Evolutionary conservation across 2,888 invertebrate genomes (phyloP).

Genomic region (Galeruca laticollis): DNA sequence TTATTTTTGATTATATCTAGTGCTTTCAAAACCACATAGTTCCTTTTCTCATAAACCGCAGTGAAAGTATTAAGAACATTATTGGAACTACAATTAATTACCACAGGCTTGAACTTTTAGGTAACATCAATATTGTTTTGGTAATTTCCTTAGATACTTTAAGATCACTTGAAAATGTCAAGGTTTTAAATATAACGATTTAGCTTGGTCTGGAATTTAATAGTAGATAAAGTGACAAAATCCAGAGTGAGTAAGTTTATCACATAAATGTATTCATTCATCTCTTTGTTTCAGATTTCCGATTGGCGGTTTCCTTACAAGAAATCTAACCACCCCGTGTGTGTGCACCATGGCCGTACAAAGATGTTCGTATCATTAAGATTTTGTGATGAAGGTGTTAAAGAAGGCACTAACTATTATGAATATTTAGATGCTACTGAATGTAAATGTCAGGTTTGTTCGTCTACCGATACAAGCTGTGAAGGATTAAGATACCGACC

Average conservation of each 20-base stretch:
- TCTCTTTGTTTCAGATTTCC: slow-evolving; percentile 72
- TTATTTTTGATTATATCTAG: too few species aligned
- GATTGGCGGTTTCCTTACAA: slow-evolving; percentile 93
- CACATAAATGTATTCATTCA: neutral
- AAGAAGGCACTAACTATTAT: slow-evolving; percentile 75
- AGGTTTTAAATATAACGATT: too few species aligned
- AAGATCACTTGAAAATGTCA: too few species aligned
- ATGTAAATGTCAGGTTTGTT: slow-evolving; percentile 81
- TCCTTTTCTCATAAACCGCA: too few species aligned
- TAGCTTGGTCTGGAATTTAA: neutral
- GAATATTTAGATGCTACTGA: slow-evolving; percentile 83
- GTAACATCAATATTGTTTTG: too few species aligned
- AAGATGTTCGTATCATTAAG: slow-evolving; percentile 75
- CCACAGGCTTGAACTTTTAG: too few species aligned
- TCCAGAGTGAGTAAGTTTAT: neutral
- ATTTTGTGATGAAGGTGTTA: slow-evolving; percentile 82
- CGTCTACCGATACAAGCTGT: slow-evolving; percentile 78
- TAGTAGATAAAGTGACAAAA: neutral
- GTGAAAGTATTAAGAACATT: too few species aligned
- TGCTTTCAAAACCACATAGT: too few species aligned
- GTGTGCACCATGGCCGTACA: slow-evolving; percentile 80
- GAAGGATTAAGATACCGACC: slow-evolving; percentile 73
- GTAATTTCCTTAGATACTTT: too few species aligned
- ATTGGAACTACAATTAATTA: too few species aligned
- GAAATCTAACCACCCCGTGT: slow-evolving; percentile 86